Base-by-base conservation (phyloP, 2,888 invertebrate species). In the Cosmopolites sordidus region DNA sequence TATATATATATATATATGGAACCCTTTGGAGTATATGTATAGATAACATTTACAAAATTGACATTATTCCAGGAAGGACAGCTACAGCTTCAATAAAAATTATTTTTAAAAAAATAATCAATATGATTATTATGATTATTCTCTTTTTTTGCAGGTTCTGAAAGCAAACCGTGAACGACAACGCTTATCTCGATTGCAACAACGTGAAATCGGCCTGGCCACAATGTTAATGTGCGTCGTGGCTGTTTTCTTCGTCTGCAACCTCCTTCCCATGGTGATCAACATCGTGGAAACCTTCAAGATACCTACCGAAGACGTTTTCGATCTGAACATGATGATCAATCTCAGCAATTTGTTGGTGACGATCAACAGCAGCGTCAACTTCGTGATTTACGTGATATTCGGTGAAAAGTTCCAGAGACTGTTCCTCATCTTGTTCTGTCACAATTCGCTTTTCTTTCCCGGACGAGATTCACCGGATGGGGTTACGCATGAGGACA, bases 351-450 rank as follows among this genome's bases (percentile, higher is more conserved):
- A 98, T 76, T 82, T 97, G 50, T 81, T 97, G 58, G 95, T 98
- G 51, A 96, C 94, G 59, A 86, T 97, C 72, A 98, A 98, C 78
- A 95, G 95, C 69, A 94, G 95, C 69, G 92, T 96, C 58, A 98
- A 98, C 76, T 97, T 98, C 73, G 85, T 98, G 60, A 94, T 98
- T 65, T 98, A 98, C 77, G 95, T 96, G 61, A 95, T 95, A 61
- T 96, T 97, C 73, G 97, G 97, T 1, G 92, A 96, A 72, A 96
- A 97, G 73, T 97, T 97, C 77, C 90, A 92, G 71, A 80, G 89
- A 57, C 83, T 93, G 60, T 92, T 93, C 73, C 58, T 73, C 42
- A 60, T 68, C 22, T 52, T 70, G 33, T 70, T 70, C 51, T 70
- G 70, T 53, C 62, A 79, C 54, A 68, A 69, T 48, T 58, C 65